These are phyloP conservation scores for Oscheius sp. DNA, from an alignment of 2,888 invertebrate species.

Conservation along the genomic window DNA sequence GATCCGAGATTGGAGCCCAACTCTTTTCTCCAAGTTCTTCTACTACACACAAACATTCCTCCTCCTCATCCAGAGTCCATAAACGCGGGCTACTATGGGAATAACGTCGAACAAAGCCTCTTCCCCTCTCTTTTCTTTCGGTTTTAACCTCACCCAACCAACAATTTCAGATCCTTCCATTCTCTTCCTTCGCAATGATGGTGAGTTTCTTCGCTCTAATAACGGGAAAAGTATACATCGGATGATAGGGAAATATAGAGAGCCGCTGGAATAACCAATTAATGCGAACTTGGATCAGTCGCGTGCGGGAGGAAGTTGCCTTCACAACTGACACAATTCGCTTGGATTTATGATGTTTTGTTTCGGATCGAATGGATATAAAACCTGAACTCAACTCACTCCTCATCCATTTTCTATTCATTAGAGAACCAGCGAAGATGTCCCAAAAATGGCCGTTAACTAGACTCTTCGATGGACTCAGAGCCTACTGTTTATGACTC, in stretches of 20 bases:
- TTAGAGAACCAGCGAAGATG: too few species aligned
- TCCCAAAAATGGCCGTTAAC: too few species aligned
- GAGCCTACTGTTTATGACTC: too few species aligned
- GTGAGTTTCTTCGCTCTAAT: not conserved
- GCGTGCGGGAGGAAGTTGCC: not conserved
- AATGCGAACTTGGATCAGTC: not conserved
- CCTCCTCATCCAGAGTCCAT: not conserved
- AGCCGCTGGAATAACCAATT: not conserved
- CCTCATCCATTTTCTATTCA: conserved; percentile 21
- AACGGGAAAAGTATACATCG: not conserved
- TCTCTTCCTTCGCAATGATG: conserved; percentile 14
- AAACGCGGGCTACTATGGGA: not conserved
- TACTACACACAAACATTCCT: not conserved
- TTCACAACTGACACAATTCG: too few species aligned
- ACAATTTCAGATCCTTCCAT: conserved; percentile 9
- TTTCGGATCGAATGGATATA: too few species aligned
- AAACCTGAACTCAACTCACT: too few species aligned
- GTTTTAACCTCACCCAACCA: not conserved
- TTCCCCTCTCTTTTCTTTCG: not conserved
- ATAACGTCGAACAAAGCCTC: not conserved
- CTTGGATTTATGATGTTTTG: too few species aligned
- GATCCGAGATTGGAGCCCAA: not conserved
- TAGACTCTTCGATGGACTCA: too few species aligned
- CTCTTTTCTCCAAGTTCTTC: not conserved
- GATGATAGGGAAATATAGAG: not conserved